A percentile compares a stretch with the other conserved stretches of the same genome.
Evolutionary conservation across 2,888 invertebrate species (phyloP).

Genomic region (Labia minor): DNA sequence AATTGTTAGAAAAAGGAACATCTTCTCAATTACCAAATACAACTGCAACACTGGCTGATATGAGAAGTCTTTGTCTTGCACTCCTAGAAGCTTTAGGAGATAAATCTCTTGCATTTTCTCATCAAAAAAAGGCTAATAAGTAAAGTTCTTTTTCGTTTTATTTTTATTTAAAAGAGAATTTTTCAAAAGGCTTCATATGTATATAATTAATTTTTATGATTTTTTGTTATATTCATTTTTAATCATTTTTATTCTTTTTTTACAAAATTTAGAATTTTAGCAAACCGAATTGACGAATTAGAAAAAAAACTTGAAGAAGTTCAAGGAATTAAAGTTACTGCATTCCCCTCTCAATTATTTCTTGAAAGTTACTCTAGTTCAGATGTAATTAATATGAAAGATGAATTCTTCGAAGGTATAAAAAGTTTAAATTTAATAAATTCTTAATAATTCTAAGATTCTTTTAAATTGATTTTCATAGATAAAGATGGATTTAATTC

Average conservation of each 20-base stretch:
- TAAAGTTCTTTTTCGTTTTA: slow-evolving; percentile 36
- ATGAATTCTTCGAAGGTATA: slow-evolving; percentile 34
- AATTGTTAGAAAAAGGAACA: slow-evolving; percentile 55
- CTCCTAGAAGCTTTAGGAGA: slow-evolving; percentile 75
- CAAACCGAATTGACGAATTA: slow-evolving; percentile 67
- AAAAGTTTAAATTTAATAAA: slow-evolving; percentile 23
- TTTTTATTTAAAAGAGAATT: neutral
- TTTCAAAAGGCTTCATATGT: no score
- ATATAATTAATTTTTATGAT: neutral
- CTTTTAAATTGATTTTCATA: neutral
- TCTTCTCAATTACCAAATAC: slow-evolving; percentile 45
- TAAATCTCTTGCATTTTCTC: slow-evolving; percentile 69
- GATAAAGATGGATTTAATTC: neutral
- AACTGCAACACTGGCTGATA: slow-evolving; percentile 58
- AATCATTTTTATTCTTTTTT: slow-evolving; percentile 28
- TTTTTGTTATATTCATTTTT: neutral
- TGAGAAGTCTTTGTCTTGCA: slow-evolving; percentile 65
- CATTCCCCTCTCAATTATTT: slow-evolving; percentile 55
- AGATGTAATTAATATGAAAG: slow-evolving; percentile 40
- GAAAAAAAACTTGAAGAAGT: slow-evolving; percentile 61
- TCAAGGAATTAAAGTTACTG: slow-evolving; percentile 43
- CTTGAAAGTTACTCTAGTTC: slow-evolving; percentile 48
- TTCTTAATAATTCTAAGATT: neutral
- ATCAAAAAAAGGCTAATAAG: slow-evolving; percentile 80
- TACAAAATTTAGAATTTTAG: slow-evolving; percentile 52